phyloP scores from a whole-genome alignment of 2,113 vertebrate species.

The Equus quagga region DNA sequence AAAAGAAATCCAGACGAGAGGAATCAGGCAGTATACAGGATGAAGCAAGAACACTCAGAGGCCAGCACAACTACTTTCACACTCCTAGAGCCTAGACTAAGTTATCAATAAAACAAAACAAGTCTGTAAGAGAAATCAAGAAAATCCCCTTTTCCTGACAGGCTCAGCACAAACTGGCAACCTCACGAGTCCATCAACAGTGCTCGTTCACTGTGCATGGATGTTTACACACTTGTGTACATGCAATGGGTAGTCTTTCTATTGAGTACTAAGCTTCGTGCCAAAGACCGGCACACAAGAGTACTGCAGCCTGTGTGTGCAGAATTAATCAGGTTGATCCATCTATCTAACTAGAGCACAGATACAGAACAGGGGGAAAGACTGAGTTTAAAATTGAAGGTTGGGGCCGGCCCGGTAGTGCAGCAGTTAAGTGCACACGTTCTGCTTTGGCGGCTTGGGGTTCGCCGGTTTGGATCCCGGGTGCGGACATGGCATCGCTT shows the following conservation, averaged over 20 bases:
- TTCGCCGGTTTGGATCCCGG: no score
- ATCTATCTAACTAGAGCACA: neutral
- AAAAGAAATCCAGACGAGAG: neutral
- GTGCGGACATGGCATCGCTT: no score
- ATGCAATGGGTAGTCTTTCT: neutral
- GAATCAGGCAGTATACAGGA: neutral
- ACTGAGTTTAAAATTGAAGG: neutral
- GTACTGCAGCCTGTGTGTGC: neutral
- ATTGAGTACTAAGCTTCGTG: neutral
- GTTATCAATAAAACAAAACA: neutral
- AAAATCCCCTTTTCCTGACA: neutral
- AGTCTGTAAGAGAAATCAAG: neutral
- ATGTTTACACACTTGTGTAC: neutral
- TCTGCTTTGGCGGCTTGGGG: no score
- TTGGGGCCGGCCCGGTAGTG: neutral
- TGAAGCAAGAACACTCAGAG: neutral
- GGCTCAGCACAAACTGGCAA: neutral
- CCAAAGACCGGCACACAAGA: neutral
- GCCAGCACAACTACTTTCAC: neutral
- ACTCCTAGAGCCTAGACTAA: neutral
- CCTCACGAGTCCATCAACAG: neutral
- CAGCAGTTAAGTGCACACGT: no score
- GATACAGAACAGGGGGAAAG: neutral
- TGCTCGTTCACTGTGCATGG: neutral
- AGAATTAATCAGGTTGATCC: neutral